These are phyloP conservation scores for Netelia inedita DNA, from an alignment of 2,888 invertebrate species.

Conservation along the genomic window DNA sequence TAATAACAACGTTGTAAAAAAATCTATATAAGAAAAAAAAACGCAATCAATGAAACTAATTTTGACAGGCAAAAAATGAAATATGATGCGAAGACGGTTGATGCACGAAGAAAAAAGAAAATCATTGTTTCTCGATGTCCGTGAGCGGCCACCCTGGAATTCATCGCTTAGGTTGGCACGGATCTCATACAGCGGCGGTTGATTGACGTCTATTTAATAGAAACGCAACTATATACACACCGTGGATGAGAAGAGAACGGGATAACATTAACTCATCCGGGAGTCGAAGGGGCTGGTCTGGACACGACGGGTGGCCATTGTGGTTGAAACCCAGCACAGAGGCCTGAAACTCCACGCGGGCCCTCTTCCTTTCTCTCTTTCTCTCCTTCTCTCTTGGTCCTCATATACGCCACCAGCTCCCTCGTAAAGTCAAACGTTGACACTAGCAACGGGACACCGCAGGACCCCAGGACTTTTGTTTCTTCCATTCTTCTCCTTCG, in stretches of 20 bases:
- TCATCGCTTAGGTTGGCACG: conserved; percentile 66
- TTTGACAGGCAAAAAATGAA: background rate
- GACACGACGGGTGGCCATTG: conserved; percentile 84
- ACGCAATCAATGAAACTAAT: background rate
- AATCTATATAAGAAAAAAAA: background rate
- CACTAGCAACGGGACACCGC: conserved; percentile 82
- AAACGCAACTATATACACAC: conserved; percentile 79
- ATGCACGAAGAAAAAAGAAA: conserved; percentile 68
- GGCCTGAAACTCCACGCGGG: conserved; percentile 69
- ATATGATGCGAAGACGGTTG: conserved; percentile 12
- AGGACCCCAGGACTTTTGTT: conserved; percentile 56
- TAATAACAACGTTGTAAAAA: too few relatives aligned
- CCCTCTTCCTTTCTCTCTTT: conserved; percentile 65
- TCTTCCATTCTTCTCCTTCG: conserved; percentile 56
- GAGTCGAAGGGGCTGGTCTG: conserved; percentile 82
- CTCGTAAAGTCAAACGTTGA: conserved; percentile 85
- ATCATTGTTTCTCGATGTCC: conserved; percentile 68
- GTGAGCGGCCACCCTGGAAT: conserved; percentile 70
- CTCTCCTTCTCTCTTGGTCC: conserved; percentile 77
- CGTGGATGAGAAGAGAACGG: conserved; percentile 74
- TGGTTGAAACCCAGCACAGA: conserved; percentile 79
- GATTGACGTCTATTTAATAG: conserved; percentile 84
- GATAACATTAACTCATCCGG: conserved; percentile 83
- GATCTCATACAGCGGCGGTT: conserved; percentile 73
- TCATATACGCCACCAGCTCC: conserved; percentile 75